A percentile compares a stretch with the other conserved stretches of the same genome.
Evolutionary conservation across 37 sponge, comb jelly and placozoan genomes (phyloP).

Genomic region (Bolinopsis microptera): DNA sequence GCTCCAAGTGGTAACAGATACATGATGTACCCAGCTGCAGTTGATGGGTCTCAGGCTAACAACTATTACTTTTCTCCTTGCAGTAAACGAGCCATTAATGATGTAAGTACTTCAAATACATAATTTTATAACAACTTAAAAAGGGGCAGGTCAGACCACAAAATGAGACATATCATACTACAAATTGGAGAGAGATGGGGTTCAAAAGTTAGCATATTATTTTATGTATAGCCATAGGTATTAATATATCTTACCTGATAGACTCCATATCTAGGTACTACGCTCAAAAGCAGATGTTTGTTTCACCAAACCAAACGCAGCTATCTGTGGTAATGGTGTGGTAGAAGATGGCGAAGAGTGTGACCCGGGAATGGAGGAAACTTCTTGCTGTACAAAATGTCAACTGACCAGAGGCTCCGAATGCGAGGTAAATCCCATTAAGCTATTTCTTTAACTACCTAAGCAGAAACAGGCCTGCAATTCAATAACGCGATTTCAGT

Average conservation of each 20-base stretch:
- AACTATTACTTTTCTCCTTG: slow-evolving; percentile 41
- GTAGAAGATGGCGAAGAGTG: slow-evolving; percentile 46
- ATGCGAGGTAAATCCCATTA: slow-evolving; percentile 66
- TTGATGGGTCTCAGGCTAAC: slow-evolving; percentile 34
- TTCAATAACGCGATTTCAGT: too few species aligned
- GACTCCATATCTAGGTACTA: too few species aligned
- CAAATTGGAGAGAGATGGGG: too few species aligned
- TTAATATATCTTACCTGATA: too few species aligned
- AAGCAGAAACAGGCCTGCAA: too few species aligned
- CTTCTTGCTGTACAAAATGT: slow-evolving; percentile 18
- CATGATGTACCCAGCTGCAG: slow-evolving; percentile 61
- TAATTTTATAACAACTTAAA: too few species aligned
- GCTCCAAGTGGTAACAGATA: slow-evolving; percentile 18
- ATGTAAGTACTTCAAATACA: not conserved
- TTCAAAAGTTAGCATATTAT: too few species aligned
- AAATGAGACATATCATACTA: not conserved
- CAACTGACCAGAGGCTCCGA: not conserved
- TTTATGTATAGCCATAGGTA: too few species aligned
- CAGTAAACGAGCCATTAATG: not conserved
- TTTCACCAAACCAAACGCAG: not conserved
- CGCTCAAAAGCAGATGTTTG: not conserved
- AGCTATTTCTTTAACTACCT: too few species aligned
- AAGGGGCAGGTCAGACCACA: not conserved
- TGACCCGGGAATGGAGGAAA: slow-evolving; percentile 27
- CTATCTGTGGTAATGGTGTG: slow-evolving; percentile 30